Percentiles rank a stretch among this genome's conserved stretches.
phyloP scores from a whole-genome alignment of 2,888 invertebrate species.

The Cloeon dipterum region DNA sequence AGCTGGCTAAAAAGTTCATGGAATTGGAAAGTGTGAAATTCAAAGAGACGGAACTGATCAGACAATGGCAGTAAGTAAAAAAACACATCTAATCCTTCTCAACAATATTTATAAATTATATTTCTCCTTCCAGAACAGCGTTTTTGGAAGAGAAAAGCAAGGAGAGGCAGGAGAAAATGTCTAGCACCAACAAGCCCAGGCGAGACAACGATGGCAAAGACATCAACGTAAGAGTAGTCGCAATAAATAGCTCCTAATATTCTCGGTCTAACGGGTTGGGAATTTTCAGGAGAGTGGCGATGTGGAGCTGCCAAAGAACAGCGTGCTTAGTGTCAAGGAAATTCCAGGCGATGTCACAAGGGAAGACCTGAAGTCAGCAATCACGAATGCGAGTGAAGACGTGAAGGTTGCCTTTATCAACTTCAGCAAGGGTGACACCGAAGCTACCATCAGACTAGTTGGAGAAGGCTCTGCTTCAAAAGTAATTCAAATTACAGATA shows the following conservation, averaged over 20 bases:
- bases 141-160: constrained; percentile 42
- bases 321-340: constrained; percentile 45
- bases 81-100: background rate
- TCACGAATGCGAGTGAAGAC: constrained; percentile 29
- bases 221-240: no score
- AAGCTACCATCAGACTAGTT: constrained; percentile 47
- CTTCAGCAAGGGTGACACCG: constrained; percentile 44
- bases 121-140: constrained; percentile 13
- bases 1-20: constrained; percentile 58
- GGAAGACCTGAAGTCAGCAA: constrained; percentile 48
- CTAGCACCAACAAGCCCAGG: no score
- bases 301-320: constrained; percentile 41
- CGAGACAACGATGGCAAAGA: no score
- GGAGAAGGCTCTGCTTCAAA: constrained; percentile 44
- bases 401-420: constrained; percentile 48
- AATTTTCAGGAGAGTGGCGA: constrained; percentile 22
- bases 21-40: constrained; percentile 42
- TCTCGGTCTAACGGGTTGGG: no score
- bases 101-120: background rate
- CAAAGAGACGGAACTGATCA: constrained; percentile 33
- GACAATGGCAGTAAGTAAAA: constrained; percentile 37
- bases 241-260: no score
- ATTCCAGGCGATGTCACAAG: constrained; percentile 33
- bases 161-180: constrained; percentile 30
- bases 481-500: no score